Conservation (phyloP, 64 coral and sea anemone genomes). For the Astreopora myriophthalma region DNA sequence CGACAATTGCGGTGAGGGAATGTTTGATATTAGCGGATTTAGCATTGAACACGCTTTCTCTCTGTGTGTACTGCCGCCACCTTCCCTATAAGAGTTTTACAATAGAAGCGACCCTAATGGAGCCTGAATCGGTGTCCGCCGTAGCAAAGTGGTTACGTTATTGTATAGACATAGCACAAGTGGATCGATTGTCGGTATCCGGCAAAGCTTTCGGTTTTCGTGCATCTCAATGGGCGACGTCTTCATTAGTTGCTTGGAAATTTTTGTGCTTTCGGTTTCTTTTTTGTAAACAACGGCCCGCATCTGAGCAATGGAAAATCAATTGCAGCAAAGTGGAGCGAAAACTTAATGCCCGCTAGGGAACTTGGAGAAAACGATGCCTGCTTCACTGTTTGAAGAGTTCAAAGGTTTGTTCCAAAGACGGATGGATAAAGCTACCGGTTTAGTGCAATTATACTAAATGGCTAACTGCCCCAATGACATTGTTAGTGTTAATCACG, state of each 20-base stretch:
- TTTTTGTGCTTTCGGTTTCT: not conserved
- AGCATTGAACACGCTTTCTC: not conserved
- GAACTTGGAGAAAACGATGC: no score
- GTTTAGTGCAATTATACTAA: slow-evolving; percentile 6
- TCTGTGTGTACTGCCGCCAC: not conserved
- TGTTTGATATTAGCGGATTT: slow-evolving; percentile 27
- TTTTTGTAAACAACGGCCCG: not conserved
- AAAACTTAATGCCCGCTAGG: not conserved
- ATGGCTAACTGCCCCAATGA: not conserved
- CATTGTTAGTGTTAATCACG: no score
- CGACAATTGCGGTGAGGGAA: slow-evolving; percentile 28
- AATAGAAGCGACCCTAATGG: not conserved
- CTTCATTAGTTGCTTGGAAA: not conserved
- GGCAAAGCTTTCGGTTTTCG: not conserved
- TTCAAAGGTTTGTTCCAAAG: no score
- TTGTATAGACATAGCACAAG: not conserved
- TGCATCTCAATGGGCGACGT: not conserved
- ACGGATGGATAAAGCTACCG: no score
- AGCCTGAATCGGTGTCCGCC: not conserved
- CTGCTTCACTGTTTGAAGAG: no score
- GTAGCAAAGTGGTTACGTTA: not conserved
- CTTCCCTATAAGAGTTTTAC: not conserved
- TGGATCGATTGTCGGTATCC: not conserved
- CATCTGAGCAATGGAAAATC: no score
- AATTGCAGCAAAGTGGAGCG: no score